Evolutionary conservation across 2,888 invertebrate genomes (phyloP), one percentile per base, ranked within the genome.

Genomic region (Cremastobaeus sp.): DNA sequence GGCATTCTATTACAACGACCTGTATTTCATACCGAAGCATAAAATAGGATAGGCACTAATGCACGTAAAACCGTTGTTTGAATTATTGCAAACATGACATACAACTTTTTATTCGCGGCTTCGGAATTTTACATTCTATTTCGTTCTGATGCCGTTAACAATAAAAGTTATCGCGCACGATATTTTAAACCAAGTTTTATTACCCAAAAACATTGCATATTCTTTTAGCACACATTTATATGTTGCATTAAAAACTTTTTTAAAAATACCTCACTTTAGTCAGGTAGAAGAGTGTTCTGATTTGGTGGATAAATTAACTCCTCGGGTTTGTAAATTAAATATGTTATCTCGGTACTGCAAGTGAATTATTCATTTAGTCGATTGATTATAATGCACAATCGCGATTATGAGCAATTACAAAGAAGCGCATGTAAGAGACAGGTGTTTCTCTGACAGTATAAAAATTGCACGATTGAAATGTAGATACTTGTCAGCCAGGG

Each of bases 401-500:
- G 34, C 39, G 48, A 65, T 71, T 65, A 52, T 65, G 52, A 59
- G 52, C 43, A 71, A 71, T 71, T 71, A 65, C 65, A 52, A 71
- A 71, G 72, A 72, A 59, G 69, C 48, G 59, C 68, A 52, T 50
- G 64, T 47, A 55, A 64, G 57, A 72, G 48, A 65, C 52, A 74
- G 75, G 71, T 64, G 69, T 64, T 64, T 55, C 39, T 45, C 60
- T 11, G 55, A 41, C 47, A 52, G 48, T 43, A 62, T 65, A 70
- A 70, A 74, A 76, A 73, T 70, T 52, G 21, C 69, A 47, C 59
- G 66, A 82, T 79, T 76, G 78, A 78, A 81, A 79, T 76, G 79
- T 83, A 78, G 78, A 81, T 80, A 80, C 75, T 78, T 81, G 80
- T 79, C 78, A 78, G 76, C 76, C 74, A 79, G 80, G 82, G 82